Base-by-base conservation (phyloP, 1,140 invertebrate species). In the Ptiloglossa arizonensis region DNA sequence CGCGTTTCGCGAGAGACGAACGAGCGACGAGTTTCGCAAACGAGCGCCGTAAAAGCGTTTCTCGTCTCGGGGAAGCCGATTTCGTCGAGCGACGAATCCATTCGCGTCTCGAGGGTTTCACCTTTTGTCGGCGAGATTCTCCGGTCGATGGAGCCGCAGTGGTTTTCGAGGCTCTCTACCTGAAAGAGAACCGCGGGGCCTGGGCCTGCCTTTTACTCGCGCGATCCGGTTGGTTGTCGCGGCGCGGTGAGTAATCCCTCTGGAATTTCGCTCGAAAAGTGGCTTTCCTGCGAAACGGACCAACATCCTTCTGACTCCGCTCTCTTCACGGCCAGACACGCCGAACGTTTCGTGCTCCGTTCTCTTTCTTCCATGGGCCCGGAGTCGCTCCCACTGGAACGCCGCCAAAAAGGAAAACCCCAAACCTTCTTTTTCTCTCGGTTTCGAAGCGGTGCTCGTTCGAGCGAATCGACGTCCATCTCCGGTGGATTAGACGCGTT, bases 211-310 rank as follows among this genome's bases (percentile, higher is more conserved):
- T 81, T 83, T 60, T 68, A 59, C 62, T n/a, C 64, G 44, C 32
- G 29, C 46, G 22, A 19, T 76, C 48, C 46, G 44, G 38, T 22
- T 24, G 35, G 56, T 69, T 41, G 56, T 67, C 57, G 35, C 41
- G 70, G 22, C 50, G 22, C 50, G 27, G 27, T 79, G 82, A 84
- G 78, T 87, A 86, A 88, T 87, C 80, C 81, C 48, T 75, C 19
- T 46, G 85, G 82, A 84, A 87, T 88, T 83, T 87, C 67, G 79
- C 82, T 84, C 75, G 82, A 78, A 81, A 84, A 84, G 76, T 67
- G 62, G 62, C 80, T 84, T 86, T 64, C 32, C 73, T 22, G 38
- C 46, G 66, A 70, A 71, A 64, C 64, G 32, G 27, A n/a, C 46
- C 56, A 46, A 19, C 72, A 38, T 57, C 68, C 50, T 74, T 32